These are phyloP conservation scores for Hipposideros larvatus DNA, from an alignment of 2,797 vertebrate genomes.

Conservation along the genomic window DNA sequence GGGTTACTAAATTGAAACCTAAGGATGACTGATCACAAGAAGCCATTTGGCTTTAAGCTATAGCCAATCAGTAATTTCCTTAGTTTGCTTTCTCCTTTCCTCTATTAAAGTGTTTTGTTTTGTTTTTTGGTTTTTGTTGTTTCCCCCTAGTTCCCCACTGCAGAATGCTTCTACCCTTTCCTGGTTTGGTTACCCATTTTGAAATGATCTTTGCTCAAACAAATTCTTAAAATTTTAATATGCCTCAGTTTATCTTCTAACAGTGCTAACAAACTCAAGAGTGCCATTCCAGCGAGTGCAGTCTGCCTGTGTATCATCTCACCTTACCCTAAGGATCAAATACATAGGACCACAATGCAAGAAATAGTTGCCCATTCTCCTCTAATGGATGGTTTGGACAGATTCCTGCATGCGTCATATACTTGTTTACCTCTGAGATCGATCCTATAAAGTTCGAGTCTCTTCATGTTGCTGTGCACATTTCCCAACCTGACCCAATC, in stretches of 20 bases:
- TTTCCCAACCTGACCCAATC: neutral
- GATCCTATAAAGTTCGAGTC: neutral
- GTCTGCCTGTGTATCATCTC: accelerated
- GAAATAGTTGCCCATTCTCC: neutral
- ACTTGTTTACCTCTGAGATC: neutral
- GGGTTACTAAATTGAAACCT: neutral
- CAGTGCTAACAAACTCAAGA: neutral
- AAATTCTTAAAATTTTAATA: neutral
- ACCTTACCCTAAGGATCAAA: neutral
- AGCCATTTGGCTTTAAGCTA: neutral
- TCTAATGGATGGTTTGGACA: neutral
- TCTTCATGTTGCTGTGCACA: neutral
- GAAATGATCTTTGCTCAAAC: neutral
- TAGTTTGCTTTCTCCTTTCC: neutral
- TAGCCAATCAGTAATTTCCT: neutral
- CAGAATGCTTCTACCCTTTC: neutral
- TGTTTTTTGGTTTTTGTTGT: no score
- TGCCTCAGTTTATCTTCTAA: neutral
- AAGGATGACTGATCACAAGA: neutral
- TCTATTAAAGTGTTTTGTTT: neutral
- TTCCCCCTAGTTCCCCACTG: neutral
- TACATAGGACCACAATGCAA: neutral
- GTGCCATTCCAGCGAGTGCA: neutral
- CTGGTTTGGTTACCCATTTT: neutral
- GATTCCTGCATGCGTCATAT: neutral